Base-by-base conservation (phyloP, 1,140 invertebrate genomes). In the Trichonephila inaurata region DNA sequence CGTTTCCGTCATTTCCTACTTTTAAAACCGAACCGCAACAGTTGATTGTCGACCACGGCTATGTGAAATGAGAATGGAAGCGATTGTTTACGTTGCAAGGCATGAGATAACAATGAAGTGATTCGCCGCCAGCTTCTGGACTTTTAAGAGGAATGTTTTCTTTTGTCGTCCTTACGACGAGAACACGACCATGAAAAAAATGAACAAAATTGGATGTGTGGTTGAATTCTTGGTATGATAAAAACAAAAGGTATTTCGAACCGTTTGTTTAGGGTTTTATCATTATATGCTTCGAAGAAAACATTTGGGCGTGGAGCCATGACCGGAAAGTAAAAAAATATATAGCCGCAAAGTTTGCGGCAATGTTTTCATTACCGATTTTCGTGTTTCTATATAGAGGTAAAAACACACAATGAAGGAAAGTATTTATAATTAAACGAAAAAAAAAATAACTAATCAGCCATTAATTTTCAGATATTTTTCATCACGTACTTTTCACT, bases 1-100 rank as follows among this genome's bases (percentile, higher is more conserved):
- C 33, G 58, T 61, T 85, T 85, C 83, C 83, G 44, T 85, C 83
- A 60, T 61, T 85, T 77, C 72, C 28, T 18, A 77, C 72, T 77
- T 51, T 51, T 33, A 77, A 77, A 77, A 77, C 18, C 40, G 28
- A 77, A 77, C 16, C 16, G 24, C 72, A 33, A 28, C 8, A 77
- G 72, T 19, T 77, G 72, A 33, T 28, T 77, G 72, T 24, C 14
- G 28, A 7, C 66, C 21, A 12, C 19, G n/a, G 66, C 8, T 28
- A 24, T 28, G 33, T 19, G 28, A 40, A 77, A 77, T 77, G 28
- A 6, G 28, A 77, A 77, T 18, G 72, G 18, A 77, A 51, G 14
- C 28, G 72, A 77, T 77, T 77, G 72, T 77, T 77, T 40, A 77
- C 14, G 14, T 77, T 77, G 16, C 3, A 64, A 19, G 62, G 3